These are phyloP conservation scores for Muntiacus reevesi DNA, from an alignment of 2,113 vertebrate species.

Conservation along the genomic window DNA sequence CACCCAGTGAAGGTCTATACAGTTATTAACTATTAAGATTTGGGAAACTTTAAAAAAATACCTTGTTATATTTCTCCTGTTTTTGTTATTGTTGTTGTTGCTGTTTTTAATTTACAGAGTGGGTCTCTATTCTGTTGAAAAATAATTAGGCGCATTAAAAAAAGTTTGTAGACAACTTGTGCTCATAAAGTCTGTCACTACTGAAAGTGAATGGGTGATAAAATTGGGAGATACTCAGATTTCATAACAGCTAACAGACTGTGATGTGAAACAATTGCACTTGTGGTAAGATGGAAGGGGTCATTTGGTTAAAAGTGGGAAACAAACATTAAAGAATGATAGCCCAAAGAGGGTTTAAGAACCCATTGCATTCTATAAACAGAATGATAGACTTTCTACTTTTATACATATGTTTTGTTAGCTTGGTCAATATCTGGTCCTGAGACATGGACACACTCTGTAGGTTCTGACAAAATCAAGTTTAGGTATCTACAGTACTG, in stretches of 20 bases:
- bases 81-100: neutral
- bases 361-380: neutral
- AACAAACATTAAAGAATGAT: constrained; percentile 14
- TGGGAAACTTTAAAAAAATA: neutral
- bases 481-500: neutral
- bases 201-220: neutral
- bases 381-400: neutral
- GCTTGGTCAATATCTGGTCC: neutral
- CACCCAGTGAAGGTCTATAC: neutral
- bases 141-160: neutral
- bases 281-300: neutral
- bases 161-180: neutral
- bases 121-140: neutral
- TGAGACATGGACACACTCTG: neutral
- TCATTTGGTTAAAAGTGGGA: constrained; percentile 35
- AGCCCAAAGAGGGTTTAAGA: neutral
- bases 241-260: neutral
- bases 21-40: neutral
- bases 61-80: neutral
- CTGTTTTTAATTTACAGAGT: neutral
- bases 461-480: constrained; percentile 1
- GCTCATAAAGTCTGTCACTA: neutral
- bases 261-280: neutral
- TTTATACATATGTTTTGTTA: neutral
- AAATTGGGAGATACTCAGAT: neutral